Evolutionary conservation across 2,888 invertebrate genomes (phyloP).

Genomic region (Rugalucina vietnamica): DNA sequence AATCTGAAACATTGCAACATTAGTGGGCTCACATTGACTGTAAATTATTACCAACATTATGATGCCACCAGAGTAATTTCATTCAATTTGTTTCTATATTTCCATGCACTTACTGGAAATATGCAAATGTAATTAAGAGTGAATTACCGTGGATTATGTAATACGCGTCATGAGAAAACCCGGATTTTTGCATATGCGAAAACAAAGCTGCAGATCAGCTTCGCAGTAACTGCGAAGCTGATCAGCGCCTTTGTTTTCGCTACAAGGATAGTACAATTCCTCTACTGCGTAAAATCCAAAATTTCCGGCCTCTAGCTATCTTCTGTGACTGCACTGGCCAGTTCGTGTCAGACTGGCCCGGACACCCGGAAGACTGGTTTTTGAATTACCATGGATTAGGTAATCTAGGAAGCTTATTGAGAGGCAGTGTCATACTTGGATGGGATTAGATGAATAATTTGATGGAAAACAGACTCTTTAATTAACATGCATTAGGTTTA

Average conservation of each 20-base stretch:
- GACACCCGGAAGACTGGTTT: no score
- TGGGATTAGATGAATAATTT: not conserved
- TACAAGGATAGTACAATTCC: no score
- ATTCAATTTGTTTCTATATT: slow-evolving; percentile 10
- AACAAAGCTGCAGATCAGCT: no score
- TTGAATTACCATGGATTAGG: not conserved
- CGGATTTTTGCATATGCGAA: no score
- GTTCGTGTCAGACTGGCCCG: no score
- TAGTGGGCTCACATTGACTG: not conserved
- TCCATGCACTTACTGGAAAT: slow-evolving; percentile 1
- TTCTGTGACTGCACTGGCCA: no score
- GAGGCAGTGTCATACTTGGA: not conserved
- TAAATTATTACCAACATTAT: not conserved
- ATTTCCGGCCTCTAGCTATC: no score
- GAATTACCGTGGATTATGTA: not conserved
- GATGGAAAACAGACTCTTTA: slow-evolving; percentile 28
- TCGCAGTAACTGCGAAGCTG: no score
- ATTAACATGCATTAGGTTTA: slow-evolving; percentile 27
- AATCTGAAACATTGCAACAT: slow-evolving; percentile 3
- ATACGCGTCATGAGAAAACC: no score
- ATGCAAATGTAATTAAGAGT: not conserved
- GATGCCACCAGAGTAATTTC: slow-evolving; percentile 12
- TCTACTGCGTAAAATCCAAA: no score
- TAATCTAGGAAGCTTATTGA: not conserved
- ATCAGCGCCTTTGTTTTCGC: no score